Conservation (phyloP, 2,888 invertebrate genomes). For the Cheilosia pagana region DNA sequence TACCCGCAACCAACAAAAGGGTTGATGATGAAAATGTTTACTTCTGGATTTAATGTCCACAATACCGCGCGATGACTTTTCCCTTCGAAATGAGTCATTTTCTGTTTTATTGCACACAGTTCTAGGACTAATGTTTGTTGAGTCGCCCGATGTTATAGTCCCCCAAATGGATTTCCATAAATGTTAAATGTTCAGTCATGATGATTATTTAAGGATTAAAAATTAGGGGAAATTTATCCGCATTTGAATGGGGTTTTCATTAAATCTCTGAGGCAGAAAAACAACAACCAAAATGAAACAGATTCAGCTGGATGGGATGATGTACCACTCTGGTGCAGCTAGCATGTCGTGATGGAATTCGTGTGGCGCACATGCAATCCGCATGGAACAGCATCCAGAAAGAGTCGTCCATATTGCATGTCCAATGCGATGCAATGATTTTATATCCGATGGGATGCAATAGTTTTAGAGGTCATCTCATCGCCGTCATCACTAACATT, state of each 20-base stretch:
- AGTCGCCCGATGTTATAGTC: not conserved
- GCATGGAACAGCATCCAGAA: slow-evolving; percentile 19
- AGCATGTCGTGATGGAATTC: slow-evolving; percentile 54
- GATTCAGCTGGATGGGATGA: not conserved
- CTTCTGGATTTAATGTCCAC: slow-evolving; percentile 50
- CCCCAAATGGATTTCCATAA: slow-evolving; percentile 39
- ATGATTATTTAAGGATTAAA: slow-evolving; percentile 29
- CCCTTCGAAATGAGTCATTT: slow-evolving; percentile 15
- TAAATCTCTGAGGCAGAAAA: too few species aligned
- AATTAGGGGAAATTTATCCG: slow-evolving; percentile 30
- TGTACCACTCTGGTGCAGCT: slow-evolving; percentile 7
- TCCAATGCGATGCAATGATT: slow-evolving; percentile 29
- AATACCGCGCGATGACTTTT: slow-evolving; percentile 49
- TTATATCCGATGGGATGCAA: slow-evolving; percentile 36
- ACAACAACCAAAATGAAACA: too few species aligned
- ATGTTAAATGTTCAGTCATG: slow-evolving; percentile 47
- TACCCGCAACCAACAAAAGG: slow-evolving; percentile 3
- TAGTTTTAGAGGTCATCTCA: slow-evolving; percentile 42
- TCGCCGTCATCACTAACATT: slow-evolving; percentile 1
- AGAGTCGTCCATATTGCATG: slow-evolving; percentile 48
- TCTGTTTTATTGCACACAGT: not conserved
- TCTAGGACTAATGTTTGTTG: not conserved
- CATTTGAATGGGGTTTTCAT: too few species aligned
- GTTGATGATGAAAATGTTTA: slow-evolving; percentile 45
- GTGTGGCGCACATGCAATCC: slow-evolving; percentile 23